A percentile compares a stretch with the other conserved stretches of the same genome.
phyloP scores from a whole-genome alignment of 2,113 vertebrate species.

The Electrona antarctica region DNA sequence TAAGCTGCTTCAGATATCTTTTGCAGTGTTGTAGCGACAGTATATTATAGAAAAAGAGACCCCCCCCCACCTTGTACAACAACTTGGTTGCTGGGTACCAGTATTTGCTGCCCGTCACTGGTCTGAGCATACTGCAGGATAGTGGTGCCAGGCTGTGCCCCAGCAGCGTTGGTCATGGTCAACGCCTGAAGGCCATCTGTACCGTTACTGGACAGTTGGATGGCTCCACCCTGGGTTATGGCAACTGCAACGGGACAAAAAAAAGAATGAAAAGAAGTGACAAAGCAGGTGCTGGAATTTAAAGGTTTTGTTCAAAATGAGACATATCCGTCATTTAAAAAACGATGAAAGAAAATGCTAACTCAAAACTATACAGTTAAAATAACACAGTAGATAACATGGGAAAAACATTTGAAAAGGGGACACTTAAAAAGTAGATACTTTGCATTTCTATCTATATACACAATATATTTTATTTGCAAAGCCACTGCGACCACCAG shows the following conservation, averaged over 20 bases:
- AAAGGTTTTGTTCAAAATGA: neutral
- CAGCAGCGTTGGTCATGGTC: constrained; percentile 93
- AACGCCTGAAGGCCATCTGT: constrained; percentile 96
- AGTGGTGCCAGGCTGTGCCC: constrained; percentile 89
- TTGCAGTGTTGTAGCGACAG: too few relatives aligned
- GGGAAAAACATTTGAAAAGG: too few relatives aligned
- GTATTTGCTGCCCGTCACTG: constrained; percentile 96
- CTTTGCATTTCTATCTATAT: too few relatives aligned
- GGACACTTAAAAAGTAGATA: too few relatives aligned
- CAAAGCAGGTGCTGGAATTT: neutral
- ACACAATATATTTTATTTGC: too few relatives aligned
- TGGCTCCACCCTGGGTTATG: constrained; percentile 97
- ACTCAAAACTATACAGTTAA: too few relatives aligned
- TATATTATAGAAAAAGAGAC: too few relatives aligned
- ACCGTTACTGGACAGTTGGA: constrained; percentile 96
- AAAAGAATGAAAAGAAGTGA: neutral
- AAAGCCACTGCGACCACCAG: too few relatives aligned
- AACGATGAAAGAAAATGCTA: too few relatives aligned
- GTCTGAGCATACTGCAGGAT: constrained; percentile 99
- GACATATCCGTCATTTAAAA: too few relatives aligned
- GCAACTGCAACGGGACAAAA: constrained; percentile 83
- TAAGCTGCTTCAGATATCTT: too few relatives aligned
- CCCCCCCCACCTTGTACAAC: constrained; percentile 96
- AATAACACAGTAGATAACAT: too few relatives aligned
- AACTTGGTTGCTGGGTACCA: constrained; percentile 98